A percentile compares a stretch with the other conserved stretches of the same genome.
Evolutionary conservation across 1,140 invertebrate species (phyloP).

Genomic region (Lepidurus arcticus): DNA sequence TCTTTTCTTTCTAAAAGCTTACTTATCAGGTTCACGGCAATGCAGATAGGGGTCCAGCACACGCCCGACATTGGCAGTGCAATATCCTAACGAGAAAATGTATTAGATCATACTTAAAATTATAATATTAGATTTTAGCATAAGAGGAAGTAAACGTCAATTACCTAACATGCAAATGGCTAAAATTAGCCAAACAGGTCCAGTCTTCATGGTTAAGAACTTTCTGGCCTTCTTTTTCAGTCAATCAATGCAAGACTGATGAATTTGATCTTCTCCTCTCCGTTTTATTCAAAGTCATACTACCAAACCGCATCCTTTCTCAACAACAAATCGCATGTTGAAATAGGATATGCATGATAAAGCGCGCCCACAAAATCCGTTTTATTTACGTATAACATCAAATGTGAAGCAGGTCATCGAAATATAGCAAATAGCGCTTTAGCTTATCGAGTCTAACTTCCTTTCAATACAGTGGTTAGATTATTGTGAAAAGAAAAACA

Average conservation of each 20-base stretch:
- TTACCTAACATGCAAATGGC: neutral
- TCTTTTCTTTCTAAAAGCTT: neutral
- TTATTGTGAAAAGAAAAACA: too few relatives aligned
- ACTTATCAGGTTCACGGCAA: neutral
- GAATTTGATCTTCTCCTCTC: neutral
- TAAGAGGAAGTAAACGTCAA: neutral
- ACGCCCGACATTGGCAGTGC: neutral
- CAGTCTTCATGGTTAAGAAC: neutral
- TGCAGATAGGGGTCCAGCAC: neutral
- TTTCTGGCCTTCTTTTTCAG: neutral
- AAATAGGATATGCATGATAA: neutral
- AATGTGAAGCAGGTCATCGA: too few relatives aligned
- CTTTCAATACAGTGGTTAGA: too few relatives aligned
- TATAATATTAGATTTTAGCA: neutral
- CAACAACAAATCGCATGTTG: neutral
- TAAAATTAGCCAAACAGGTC: neutral
- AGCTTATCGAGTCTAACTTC: too few relatives aligned
- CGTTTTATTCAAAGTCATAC: too few relatives aligned
- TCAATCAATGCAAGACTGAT: neutral
- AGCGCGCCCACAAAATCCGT: slow-evolving; percentile 5
- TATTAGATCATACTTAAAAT: neutral
- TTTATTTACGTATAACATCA: neutral
- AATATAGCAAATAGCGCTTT: too few relatives aligned
- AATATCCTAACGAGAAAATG: neutral
- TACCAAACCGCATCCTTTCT: neutral